Conservation (phyloP, 2,888 invertebrate species). For the Minunthozetes semirufus region DNA sequence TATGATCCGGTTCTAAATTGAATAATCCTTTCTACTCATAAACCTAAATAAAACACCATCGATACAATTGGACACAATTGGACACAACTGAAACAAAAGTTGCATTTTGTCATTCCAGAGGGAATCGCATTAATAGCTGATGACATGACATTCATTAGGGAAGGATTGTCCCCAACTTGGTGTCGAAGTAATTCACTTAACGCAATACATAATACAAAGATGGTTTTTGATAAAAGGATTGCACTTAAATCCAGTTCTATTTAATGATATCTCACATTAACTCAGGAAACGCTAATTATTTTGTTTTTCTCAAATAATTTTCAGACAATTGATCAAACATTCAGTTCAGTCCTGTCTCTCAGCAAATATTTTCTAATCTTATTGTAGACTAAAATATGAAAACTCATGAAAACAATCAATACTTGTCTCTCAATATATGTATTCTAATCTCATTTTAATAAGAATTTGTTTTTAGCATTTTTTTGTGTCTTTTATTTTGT, state of each 20-base stretch:
- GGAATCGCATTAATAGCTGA: background rate
- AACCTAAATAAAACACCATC: too few relatives aligned
- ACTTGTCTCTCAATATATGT: background rate
- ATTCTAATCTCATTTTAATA: background rate
- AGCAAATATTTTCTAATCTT: background rate
- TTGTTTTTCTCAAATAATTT: background rate
- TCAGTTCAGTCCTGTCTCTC: background rate
- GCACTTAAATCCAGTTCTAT: background rate
- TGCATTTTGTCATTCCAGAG: background rate
- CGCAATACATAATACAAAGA: background rate
- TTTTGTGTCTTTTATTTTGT: too few relatives aligned
- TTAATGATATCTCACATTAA: background rate
- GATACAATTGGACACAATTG: too few relatives aligned
- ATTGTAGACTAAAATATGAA: background rate
- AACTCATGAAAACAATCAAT: background rate
- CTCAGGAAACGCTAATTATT: background rate
- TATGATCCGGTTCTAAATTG: too few relatives aligned
- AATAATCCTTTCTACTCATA: too few relatives aligned
- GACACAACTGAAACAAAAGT: too few relatives aligned
- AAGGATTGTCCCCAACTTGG: background rate
- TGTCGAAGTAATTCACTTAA: conserved; percentile 9
- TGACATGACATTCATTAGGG: background rate
- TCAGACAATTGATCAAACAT: background rate
- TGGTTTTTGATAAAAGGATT: background rate
- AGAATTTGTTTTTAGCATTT: background rate